Base-by-base conservation (phyloP, 2,888 invertebrate species). In the Stenichneumon culpator region DNA sequence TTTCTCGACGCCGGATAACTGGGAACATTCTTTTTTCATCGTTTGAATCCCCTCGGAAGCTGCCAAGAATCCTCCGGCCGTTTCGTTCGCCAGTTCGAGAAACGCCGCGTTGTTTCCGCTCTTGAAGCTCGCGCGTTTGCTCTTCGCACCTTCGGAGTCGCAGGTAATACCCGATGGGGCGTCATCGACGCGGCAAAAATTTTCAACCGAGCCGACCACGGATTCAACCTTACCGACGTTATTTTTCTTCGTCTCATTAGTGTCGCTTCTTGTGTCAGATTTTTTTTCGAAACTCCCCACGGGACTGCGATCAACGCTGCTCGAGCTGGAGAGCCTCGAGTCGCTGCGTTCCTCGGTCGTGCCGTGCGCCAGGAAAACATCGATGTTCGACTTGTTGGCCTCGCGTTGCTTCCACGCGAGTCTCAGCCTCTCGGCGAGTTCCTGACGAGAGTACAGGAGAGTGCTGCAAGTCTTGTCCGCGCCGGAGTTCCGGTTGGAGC, bases 291-390 rank as follows among this genome's bases (percentile, higher is more conserved):
- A n/a, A 39, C 6, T 39, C 14, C 19, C 70, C 14, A 7, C 68
- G 22, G 67, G 79, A 67, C 70, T 87, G 47, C 87, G 88, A 32
- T 89, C 88, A 14, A 87, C 88, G 67, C 77, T 90, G 77, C 88
- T 89, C n/a, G 74, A 84, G 2, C 86, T 88, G 5, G 93, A 93
- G 57, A 92, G 83, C 28, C 88, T 78, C 2, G 93, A 92, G 0
- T 93, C 92, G 84, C 91, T 91, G 28, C 91, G 89, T 19, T 93
- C 92, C 11, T 94, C 94, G 84, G 93, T 92, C n/a, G 94, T 93
- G 25, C 94, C 95, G 86, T 95, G 95, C 0, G 95, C 95, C 74
- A 96, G 92, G 88, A 96, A 95, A 84, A 96, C 96, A 78, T 95
- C 95, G 54, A 96, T 94, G 90, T 96, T 96, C 1, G 95, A 94